Evolutionary conservation across 2,797 vertebrate species (phyloP), one percentile per base, ranked within the genome.

Genomic region (Passerculus sandwichensis): DNA sequence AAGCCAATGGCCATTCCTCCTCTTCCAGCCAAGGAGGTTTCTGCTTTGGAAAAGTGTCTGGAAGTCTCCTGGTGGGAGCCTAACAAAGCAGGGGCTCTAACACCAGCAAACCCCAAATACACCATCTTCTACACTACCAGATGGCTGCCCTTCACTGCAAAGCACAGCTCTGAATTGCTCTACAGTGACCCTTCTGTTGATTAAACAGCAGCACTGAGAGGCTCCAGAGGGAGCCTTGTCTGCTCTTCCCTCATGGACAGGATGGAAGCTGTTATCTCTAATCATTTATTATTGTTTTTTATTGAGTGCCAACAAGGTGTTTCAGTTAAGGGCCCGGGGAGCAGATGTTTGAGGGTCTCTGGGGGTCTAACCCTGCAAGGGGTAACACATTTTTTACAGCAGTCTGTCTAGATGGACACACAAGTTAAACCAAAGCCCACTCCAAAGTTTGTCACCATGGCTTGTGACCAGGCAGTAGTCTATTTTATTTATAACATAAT

Each of bases 221-320:
- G 44, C 42, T 87, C 67, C 72, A 45, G 76, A 85, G 66, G 42
- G 56, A 75, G 81, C 44, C 30, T 47, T 20, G 59, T 51, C 77
- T 2, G 6, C 64, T 38, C 66, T 80, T 85, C 38, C 42, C 47
- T 19, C 36, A 57, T 14, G 21, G 32, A 47, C 57, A 81, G 57
- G 69, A 85, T 26, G 32, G 78, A 70, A 80, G 66, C 74, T 62
- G 50, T 64, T 64, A 57, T 27, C 44, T 73, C 56, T n/a, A 40
- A 78, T 26, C 11, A 53, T 50, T 88, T 78, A 51, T 73, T 76
- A 72, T 47, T 71, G 66, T 1, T 54, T 67, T 92, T 93, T 79
- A 93, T 93, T 74, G 94, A 93, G 57, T 84, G 76, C 34, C 17
- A 30, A 78, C 87, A 92, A 92, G 30, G 72, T 83, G 82, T 64